phyloP scores from a whole-genome alignment of 2,797 vertebrate genomes.

The Masticophis lateralis region DNA sequence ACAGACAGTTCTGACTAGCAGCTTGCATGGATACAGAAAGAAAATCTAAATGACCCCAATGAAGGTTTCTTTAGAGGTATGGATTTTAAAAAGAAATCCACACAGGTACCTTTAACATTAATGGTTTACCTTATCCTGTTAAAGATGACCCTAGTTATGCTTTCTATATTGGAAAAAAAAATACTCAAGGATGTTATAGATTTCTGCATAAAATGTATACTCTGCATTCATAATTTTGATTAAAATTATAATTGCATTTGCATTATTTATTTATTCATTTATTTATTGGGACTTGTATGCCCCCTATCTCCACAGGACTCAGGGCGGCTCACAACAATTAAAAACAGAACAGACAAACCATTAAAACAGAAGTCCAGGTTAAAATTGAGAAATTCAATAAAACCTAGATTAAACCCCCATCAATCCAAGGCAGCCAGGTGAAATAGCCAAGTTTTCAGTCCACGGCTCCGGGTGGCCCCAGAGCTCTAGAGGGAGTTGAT shows the following conservation, averaged over 20 bases:
- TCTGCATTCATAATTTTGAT: constrained; percentile 7
- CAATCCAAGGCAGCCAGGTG: no score
- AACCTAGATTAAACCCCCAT: no score
- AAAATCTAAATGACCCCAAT: constrained; percentile 67
- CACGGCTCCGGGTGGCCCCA: no score
- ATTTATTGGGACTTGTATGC: no score
- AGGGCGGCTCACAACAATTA: no score
- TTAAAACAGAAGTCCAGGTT: no score
- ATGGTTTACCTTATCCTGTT: constrained; percentile 41
- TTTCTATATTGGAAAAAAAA: constrained; percentile 31
- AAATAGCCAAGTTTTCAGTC: no score
- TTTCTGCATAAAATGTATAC: constrained; percentile 21
- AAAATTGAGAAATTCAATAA: no score
- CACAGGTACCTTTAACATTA: constrained; percentile 47
- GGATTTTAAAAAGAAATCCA: constrained; percentile 62
- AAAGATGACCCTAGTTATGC: constrained; percentile 48
- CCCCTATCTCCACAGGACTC: no score
- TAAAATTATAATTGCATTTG: not conserved
- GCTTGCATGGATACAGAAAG: constrained; percentile 68
- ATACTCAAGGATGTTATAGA: constrained; percentile 33
- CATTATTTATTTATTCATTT: not conserved
- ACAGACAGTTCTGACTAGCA: constrained; percentile 76
- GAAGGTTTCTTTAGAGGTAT: constrained; percentile 66
- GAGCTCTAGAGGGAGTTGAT: no score
- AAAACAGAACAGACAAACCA: no score